A percentile compares a stretch with the other conserved stretches of the same genome.
Conservation (phyloP, 2,797 vertebrate genomes). For the Hapalemur alaotrensis region DNA sequence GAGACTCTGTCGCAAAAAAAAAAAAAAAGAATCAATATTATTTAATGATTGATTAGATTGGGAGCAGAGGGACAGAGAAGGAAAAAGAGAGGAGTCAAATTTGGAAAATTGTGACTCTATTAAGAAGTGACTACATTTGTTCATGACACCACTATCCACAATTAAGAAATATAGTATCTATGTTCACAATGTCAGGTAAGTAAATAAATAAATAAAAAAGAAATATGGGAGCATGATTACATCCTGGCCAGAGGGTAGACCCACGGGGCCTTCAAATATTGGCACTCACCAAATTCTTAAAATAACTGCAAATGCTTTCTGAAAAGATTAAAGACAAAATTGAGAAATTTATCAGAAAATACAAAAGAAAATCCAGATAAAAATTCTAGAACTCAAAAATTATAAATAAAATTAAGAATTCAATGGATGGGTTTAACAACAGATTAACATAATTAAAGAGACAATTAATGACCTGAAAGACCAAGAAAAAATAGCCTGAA, state of each 20-base stretch:
- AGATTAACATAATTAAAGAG: conserved; percentile 21
- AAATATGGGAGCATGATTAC: not conserved
- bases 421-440: not conserved
- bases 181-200: too few species aligned
- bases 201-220: not conserved
- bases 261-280: not conserved
- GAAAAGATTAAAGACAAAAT: not conserved
- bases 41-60: not conserved
- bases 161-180: not conserved
- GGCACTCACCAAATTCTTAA: not conserved
- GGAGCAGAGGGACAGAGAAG: not conserved
- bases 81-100: not conserved
- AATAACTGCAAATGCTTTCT: not conserved
- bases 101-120: not conserved
- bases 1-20: too few species aligned
- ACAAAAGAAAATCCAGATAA: not conserved
- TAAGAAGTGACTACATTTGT: not conserved
- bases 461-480: not conserved
- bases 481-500: not conserved
- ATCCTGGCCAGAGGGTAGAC: not conserved
- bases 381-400: not conserved
- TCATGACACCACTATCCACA: not conserved
- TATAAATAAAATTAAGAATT: not conserved
- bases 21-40: too few species aligned
- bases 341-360: conserved; percentile 11